These are phyloP conservation scores for Turritopsis dohrnii DNA, from an alignment of 30 jellyfish, hydroid and myxozoan species.

Conservation along the genomic window DNA sequence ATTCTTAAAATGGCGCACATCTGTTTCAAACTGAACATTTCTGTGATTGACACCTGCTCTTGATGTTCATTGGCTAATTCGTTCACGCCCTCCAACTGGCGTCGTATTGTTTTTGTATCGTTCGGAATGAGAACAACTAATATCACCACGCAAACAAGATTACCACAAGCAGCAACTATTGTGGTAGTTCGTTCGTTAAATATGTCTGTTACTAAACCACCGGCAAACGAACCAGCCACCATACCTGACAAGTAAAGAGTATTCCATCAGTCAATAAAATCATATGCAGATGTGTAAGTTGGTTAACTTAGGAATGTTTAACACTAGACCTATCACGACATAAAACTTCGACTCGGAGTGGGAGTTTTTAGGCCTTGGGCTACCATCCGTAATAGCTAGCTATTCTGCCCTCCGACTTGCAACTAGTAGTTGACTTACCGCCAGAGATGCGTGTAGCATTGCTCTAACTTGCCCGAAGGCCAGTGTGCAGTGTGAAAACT, in stretches of 20 bases:
- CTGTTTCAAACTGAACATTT: background rate
- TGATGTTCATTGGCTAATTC: background rate
- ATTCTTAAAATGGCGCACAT: conserved; percentile 16
- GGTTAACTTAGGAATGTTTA: no score
- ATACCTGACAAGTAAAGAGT: conserved; percentile 13
- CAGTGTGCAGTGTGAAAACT: no score
- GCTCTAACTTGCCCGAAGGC: no score
- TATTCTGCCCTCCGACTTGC: no score
- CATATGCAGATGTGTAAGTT: no score
- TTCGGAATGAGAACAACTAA: conserved; percentile 24
- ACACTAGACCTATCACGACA: no score
- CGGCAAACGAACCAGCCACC: conserved; percentile 35
- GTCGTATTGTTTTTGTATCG: conserved; percentile 34
- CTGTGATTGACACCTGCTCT: background rate
- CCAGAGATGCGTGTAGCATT: no score
- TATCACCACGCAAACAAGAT: conserved; percentile 22
- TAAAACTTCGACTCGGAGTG: no score
- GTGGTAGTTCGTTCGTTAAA: conserved; percentile 35
- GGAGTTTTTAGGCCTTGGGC: no score
- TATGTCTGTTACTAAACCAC: conserved; percentile 27
- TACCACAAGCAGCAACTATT: conserved; percentile 36
- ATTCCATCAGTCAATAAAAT: background rate
- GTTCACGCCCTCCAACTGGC: conserved; percentile 7
- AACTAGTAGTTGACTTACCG: no score
- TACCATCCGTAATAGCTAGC: no score